phyloP scores from a whole-genome alignment of 2,888 invertebrate genomes.

The Campopleginae sp. region DNA sequence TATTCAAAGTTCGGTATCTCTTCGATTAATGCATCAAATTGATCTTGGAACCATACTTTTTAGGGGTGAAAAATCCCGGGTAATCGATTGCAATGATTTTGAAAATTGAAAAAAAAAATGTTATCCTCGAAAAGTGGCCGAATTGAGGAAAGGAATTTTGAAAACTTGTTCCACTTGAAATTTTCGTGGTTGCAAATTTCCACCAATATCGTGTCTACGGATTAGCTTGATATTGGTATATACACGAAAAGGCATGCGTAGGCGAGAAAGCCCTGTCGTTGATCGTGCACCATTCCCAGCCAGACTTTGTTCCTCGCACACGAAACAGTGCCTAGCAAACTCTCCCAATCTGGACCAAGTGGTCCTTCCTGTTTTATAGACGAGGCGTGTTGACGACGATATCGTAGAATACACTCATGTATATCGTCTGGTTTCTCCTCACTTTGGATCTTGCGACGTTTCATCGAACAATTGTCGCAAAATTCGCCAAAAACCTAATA shows the following conservation, averaged over 20 bases:
- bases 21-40: too few relatives aligned
- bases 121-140: too few relatives aligned
- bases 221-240: neutral
- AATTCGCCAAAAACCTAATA: neutral
- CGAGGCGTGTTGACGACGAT: slow-evolving; percentile 44
- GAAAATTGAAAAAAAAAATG: too few relatives aligned
- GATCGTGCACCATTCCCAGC: slow-evolving; percentile 44
- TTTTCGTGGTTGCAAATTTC: too few relatives aligned
- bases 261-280: slow-evolving; percentile 28
- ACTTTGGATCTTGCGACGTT: slow-evolving; percentile 13
- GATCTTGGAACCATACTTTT: too few relatives aligned
- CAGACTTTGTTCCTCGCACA: slow-evolving; percentile 36
- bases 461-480: neutral
- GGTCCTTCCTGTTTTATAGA: slow-evolving; percentile 80
- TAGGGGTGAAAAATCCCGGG: too few relatives aligned
- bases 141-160: too few relatives aligned
- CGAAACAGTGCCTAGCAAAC: slow-evolving; percentile 67
- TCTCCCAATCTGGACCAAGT: slow-evolving; percentile 80
- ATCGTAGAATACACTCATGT: slow-evolving; percentile 25
- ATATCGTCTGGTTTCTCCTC: neutral
- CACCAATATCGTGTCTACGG: too few relatives aligned
- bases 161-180: too few relatives aligned
- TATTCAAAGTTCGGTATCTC: too few relatives aligned
- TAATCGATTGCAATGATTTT: too few relatives aligned
- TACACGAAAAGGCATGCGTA: slow-evolving; percentile 44